phyloP scores from a whole-genome alignment of 2,888 invertebrate species.

The Nezara viridula region DNA sequence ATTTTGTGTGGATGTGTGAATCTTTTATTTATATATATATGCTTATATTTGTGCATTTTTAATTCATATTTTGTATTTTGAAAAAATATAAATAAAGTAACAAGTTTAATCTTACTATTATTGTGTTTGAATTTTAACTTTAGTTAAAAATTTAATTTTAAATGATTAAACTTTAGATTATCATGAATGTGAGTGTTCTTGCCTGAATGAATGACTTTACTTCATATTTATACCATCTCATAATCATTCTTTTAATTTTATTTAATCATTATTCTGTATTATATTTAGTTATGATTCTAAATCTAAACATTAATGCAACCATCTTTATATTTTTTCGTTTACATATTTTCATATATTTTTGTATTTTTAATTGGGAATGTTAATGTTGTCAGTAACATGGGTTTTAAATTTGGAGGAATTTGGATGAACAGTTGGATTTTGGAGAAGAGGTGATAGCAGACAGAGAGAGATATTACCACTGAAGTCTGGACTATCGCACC shows the following conservation, averaged over 20 bases:
- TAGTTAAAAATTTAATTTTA: too few relatives aligned
- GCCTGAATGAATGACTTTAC: background rate
- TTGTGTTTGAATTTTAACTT: background rate
- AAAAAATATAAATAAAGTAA: background rate
- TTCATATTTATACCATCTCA: background rate
- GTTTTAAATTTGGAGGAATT: conserved; percentile 62
- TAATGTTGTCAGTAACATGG: conserved; percentile 62
- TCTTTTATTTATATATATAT: background rate
- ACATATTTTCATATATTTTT: conserved; percentile 58
- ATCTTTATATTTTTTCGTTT: conserved; percentile 57
- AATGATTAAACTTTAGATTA: background rate
- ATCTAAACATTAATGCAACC: conserved; percentile 19
- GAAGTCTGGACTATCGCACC: conserved; percentile 62
- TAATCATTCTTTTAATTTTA: background rate
- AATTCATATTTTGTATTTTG: background rate
- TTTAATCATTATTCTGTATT: background rate
- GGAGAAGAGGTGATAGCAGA: conserved; percentile 60
- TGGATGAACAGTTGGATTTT: conserved; percentile 62
- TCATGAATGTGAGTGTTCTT: background rate
- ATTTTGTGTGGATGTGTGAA: background rate
- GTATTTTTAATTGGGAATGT: conserved; percentile 59
- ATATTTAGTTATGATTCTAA: conserved; percentile 25
- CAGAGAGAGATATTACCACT: conserved; percentile 58
- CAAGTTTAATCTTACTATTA: background rate
- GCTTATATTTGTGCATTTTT: background rate